Base-by-base conservation (phyloP, 2,888 invertebrate species). In the Ennomos fuscantarius region DNA sequence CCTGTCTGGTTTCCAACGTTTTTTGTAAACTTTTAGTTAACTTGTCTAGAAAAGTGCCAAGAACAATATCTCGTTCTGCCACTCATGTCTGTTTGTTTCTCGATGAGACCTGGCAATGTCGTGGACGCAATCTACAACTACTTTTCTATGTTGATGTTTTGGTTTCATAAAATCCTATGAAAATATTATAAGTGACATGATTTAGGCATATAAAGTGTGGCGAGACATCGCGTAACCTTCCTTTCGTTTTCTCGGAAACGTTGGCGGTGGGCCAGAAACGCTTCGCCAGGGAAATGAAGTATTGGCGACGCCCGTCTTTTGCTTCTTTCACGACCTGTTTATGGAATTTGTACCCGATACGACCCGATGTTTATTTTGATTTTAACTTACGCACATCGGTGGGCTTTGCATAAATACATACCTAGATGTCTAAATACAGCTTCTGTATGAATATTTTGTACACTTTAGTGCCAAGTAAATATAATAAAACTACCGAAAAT, bases 141-240 rank as follows among this genome's bases (percentile, higher is more conserved):
- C 60, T 66, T 60, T 65, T 67, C 63, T 64, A 62, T 69, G 67
- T 72, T 69, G 69, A 70, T 72, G 69, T 75, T 72, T 71, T 72
- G 66, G 68, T 74, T 73, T 70, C 68, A 50, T 49, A 50, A 53
- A 57, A 52, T 53, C 44, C 44, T 35, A 69, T 76, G 72, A 76
- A 86, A 89, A 85, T 84, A 82, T 83, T 82, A 86, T 87, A 78
- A 83, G 74, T 74, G 81, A 84, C 79, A 84, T 86, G 82, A 88
- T 89, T 91, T 90, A 87, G 87, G 89, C 86, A 86, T 90, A 87
- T 88, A 87, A 86, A 88, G 82, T 79, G 84, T 80, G 84, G 83
- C 89, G 88, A 90, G 89, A 89, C 90, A 81, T 87, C 88, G 81
- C 83, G 86, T 90, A 91, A 91, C 89, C 89, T 91, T 92, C 90